Conservation (phyloP, 2,113 vertebrate species). For the Pleuronectes platessa region DNA sequence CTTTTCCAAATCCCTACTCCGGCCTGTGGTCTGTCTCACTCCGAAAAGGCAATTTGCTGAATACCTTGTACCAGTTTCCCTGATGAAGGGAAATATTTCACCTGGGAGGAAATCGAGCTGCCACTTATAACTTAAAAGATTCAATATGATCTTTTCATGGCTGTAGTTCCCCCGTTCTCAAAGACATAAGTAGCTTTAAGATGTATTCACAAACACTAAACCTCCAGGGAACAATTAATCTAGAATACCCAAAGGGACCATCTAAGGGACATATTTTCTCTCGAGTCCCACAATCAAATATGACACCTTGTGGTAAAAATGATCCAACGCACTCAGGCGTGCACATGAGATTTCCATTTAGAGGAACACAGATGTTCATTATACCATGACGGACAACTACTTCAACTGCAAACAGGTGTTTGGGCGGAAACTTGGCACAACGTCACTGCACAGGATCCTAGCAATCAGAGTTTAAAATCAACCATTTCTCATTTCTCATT, state of each 20-base stretch:
- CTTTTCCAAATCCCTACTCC: conserved; percentile 7
- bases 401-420: conserved; percentile 14
- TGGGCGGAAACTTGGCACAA: background rate
- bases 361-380: conserved; percentile 5
- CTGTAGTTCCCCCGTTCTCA: background rate
- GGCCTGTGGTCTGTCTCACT: conserved; percentile 43
- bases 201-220: background rate
- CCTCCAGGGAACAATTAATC: background rate
- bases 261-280: background rate
- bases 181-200: background rate
- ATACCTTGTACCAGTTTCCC: conserved; percentile 19
- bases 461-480: background rate
- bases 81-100: too few relatives aligned
- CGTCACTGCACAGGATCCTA: background rate
- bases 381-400: background rate
- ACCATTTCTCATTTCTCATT: background rate
- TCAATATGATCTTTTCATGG: too few relatives aligned
- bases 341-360: background rate
- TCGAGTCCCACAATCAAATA: conserved; percentile 23
- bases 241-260: background rate
- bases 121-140: too few relatives aligned
- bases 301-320: conserved; percentile 69
- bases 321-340: conserved; percentile 37
- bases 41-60: conserved; percentile 22
- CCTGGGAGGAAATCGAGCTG: too few relatives aligned